These are phyloP conservation scores for Panulirus ornatus DNA, from an alignment of 1,140 invertebrate genomes.

Conservation along the genomic window DNA sequence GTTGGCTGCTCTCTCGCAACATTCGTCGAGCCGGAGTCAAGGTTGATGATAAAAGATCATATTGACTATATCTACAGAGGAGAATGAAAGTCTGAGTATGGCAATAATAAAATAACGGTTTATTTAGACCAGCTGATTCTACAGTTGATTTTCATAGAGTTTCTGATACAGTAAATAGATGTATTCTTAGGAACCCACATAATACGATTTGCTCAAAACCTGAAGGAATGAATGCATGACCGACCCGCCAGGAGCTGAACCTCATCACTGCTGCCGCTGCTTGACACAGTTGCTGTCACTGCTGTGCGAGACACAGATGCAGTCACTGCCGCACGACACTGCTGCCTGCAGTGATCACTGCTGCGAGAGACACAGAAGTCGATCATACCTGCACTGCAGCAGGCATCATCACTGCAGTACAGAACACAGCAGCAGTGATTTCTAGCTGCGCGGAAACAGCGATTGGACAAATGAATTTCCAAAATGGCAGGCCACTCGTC, in stretches of 20 bases:
- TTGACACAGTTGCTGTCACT: no score
- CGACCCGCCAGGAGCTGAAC: not conserved
- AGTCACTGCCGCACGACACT: no score
- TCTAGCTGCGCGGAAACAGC: no score
- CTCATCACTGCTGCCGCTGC: no score
- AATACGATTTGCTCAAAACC: slow-evolving; percentile 10
- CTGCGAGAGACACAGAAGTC: no score
- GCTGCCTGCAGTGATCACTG: no score
- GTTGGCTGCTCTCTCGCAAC: no score
- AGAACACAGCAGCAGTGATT: no score
- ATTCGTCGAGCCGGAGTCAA: not conserved
- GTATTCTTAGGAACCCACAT: slow-evolving; percentile 12
- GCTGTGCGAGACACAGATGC: no score
- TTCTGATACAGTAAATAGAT: slow-evolving; percentile 59
- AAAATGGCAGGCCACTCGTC: not conserved
- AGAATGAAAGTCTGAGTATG: slow-evolving; percentile 16
- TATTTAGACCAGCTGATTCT: slow-evolving; percentile 65
- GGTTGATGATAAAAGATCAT: no score
- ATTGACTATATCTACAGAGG: not conserved
- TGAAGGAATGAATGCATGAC: not conserved
- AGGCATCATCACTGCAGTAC: no score
- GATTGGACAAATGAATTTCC: not conserved
- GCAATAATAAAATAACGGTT: slow-evolving; percentile 72
- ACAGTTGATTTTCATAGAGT: slow-evolving; percentile 63
- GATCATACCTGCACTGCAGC: no score